A percentile compares a stretch with the other conserved stretches of the same genome.
These are phyloP conservation scores for Crocallis elinguaria DNA, from an alignment of 2,888 invertebrate genomes.

Conservation along the genomic window DNA sequence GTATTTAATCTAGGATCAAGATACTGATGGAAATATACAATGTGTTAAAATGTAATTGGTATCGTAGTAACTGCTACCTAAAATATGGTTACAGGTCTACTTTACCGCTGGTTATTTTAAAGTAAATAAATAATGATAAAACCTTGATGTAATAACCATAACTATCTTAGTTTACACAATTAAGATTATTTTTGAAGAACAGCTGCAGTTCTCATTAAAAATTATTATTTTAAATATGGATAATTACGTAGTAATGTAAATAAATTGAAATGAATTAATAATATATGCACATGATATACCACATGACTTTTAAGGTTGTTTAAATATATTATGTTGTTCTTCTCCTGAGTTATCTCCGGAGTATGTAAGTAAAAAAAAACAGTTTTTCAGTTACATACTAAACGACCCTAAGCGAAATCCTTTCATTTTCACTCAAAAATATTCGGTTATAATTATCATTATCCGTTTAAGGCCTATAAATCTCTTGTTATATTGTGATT, in stretches of 20 bases:
- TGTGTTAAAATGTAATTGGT: neutral
- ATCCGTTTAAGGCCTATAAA: slow-evolving; percentile 66
- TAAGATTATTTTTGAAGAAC: too few species aligned
- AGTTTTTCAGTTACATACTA: neutral
- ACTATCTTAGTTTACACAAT: slow-evolving; percentile 1
- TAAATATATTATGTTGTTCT: too few species aligned
- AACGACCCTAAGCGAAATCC: neutral
- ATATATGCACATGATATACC: too few species aligned
- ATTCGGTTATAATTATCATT: slow-evolving; percentile 65
- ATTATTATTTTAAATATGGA: too few species aligned
- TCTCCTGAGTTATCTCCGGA: too few species aligned
- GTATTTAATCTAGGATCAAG: too few species aligned
- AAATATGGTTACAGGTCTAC: neutral
- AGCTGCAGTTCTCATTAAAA: too few species aligned
- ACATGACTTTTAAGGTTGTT: too few species aligned
- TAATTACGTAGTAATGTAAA: neutral
- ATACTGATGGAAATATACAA: neutral
- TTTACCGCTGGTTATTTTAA: neutral
- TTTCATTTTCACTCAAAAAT: slow-evolving; percentile 40
- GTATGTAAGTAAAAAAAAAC: too few species aligned
- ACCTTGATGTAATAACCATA: neutral
- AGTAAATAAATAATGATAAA: neutral
- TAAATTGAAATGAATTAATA: too few species aligned
- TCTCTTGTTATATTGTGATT: slow-evolving; percentile 66
- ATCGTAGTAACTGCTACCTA: neutral